Base-by-base conservation (phyloP, 2,113 vertebrate species). In the Equus przewalskii region DNA sequence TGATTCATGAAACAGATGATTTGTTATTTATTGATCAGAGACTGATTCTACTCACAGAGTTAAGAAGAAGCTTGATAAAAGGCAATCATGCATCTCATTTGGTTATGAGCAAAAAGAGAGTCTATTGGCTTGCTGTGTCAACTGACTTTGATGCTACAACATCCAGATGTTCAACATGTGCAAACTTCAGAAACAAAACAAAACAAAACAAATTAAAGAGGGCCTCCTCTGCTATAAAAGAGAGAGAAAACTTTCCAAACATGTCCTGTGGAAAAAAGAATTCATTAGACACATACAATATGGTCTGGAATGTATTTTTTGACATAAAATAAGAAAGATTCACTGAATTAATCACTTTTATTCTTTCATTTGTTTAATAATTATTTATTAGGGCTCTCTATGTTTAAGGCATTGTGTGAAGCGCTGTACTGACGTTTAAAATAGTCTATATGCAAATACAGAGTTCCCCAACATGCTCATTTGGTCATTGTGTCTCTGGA, bases 161-260 rank as follows among this genome's bases (percentile, higher is more conserved):
- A 96, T 97, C 96, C 98, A 98, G 98, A 97, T 99, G 98, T 98
- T 98, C 96, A 98, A 98, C 97, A 99, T 97, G 98, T 94, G 97
- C 97, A 98, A 98, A 98, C 14, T 97, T 82, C 95, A 98, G 96
- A 98, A 97, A 96, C 49, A 97, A 98, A 97, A 96, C 95, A 97
- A 92, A 96, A 80, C 95, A 96, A 82, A 96, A 91, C 67, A 98
- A 98, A 97, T 95, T 82, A 96, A 98, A 98, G 97, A 56, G 83
- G 82, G 58, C 28, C 33, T 97, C 91, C 91, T 65, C 81, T 98
- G 83, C 85, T 84, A 92, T 94, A 93, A 97, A 97, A 98, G 96
- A 93, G 96, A 98, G 97, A 95, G 36, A 98, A 99, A 98, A 22
- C 96, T 97, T 98, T 98, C 95, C 94, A 98, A 96, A 92, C 81